Percentiles rank a stretch among this genome's conserved stretches.
Conservation (phyloP, 1,140 invertebrate genomes). For the Calliphora vicina region DNA sequence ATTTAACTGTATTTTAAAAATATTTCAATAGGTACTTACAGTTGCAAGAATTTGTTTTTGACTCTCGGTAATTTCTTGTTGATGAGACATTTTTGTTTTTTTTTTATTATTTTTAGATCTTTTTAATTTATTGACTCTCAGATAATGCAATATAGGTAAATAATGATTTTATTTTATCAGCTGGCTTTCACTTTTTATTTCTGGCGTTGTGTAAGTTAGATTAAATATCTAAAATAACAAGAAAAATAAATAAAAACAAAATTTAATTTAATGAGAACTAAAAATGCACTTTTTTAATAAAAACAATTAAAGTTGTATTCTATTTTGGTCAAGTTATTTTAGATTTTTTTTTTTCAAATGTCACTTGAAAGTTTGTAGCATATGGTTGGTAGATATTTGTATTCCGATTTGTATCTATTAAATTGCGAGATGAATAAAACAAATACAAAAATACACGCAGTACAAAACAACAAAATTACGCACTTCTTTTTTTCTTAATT, state of each 20-base stretch:
- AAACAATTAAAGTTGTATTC: not conserved
- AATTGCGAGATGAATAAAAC: not conserved
- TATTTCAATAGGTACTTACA: too few relatives aligned
- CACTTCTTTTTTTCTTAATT: not conserved
- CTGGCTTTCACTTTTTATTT: not conserved
- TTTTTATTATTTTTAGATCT: not conserved
- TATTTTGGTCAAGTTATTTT: not conserved
- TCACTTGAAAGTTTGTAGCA: not conserved
- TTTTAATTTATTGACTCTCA: not conserved
- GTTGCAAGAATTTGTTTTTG: slow-evolving; percentile 22
- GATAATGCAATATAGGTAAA: not conserved
- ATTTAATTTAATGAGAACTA: not conserved
- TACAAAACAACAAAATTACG: not conserved
- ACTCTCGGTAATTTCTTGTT: slow-evolving; percentile 4
- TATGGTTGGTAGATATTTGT: not conserved
- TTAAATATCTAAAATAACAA: not conserved
- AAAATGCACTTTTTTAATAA: not conserved
- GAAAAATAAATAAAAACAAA: not conserved
- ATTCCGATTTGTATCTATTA: not conserved
- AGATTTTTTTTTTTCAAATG: not conserved
- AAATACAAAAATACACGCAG: not conserved
- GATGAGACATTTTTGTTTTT: not conserved
- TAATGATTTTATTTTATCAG: not conserved
- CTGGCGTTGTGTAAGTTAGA: too few relatives aligned
- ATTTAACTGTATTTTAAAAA: too few relatives aligned